These are phyloP conservation scores for Nyctibius bracteatus DNA, from an alignment of 2,113 vertebrate genomes.

Conservation along the genomic window DNA sequence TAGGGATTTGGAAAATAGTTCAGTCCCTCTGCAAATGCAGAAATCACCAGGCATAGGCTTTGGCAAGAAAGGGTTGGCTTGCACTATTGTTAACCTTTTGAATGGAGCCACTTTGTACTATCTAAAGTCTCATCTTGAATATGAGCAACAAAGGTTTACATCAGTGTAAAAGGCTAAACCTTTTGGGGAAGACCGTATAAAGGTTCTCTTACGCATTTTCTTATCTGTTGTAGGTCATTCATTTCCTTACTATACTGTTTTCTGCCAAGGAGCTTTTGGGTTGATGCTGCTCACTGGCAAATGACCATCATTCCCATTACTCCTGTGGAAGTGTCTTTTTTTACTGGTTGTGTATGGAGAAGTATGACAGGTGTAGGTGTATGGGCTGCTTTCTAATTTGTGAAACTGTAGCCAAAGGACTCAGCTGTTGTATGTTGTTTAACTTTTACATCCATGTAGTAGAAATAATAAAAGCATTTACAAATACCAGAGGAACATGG, in stretches of 20 bases:
- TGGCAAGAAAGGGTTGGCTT: not conserved
- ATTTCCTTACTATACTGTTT: rapidly evolving
- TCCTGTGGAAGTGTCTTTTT: not conserved
- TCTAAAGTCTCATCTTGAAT: not conserved
- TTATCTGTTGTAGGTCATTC: not conserved
- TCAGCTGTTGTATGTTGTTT: not conserved
- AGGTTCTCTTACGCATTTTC: not conserved
- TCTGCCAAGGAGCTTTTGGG: not conserved
- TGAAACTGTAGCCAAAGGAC: not conserved
- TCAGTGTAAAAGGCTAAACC: not conserved
- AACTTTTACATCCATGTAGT: no score
- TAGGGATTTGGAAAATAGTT: not conserved
- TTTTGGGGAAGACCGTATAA: not conserved
- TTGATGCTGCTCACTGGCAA: not conserved
- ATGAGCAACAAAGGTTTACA: not conserved
- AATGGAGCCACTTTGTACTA: not conserved
- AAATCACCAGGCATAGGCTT: not conserved
- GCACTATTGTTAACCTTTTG: not conserved
- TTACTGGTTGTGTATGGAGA: not conserved
- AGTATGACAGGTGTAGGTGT: not conserved
- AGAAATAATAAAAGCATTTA: no score
- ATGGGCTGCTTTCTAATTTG: not conserved
- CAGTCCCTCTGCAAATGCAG: not conserved
- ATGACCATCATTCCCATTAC: not conserved
- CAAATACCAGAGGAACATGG: not conserved